Conservation (phyloP, 2,797 vertebrate species). For the Phataginus tetradactyla region DNA sequence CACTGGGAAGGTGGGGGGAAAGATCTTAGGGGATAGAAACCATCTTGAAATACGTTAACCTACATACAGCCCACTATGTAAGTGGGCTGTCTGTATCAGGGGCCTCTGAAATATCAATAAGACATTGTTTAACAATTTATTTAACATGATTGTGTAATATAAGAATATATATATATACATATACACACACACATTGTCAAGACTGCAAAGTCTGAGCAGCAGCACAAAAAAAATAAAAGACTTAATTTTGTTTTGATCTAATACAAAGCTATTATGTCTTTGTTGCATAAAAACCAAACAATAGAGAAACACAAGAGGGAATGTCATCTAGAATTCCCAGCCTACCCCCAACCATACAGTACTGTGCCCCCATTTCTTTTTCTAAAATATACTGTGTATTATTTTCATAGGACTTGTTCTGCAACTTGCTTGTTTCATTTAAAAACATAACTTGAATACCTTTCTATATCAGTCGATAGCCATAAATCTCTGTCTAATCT, state of each 20-base stretch:
- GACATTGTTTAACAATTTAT: neutral
- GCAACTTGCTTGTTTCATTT: constrained; percentile 5
- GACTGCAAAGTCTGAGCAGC: neutral
- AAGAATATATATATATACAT: too few species aligned
- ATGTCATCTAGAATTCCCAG: neutral
- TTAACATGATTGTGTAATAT: too few species aligned
- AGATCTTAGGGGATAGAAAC: neutral
- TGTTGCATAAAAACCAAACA: neutral
- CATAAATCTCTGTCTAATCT: neutral
- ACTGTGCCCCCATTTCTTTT: neutral
- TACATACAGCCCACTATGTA: neutral
- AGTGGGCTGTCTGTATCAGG: too few species aligned
- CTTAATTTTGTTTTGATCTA: constrained; percentile 25
- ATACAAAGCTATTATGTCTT: neutral
- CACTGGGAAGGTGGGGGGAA: neutral
- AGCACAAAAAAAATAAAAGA: neutral
- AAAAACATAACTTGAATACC: neutral
- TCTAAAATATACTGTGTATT: neutral
- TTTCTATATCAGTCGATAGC: neutral
- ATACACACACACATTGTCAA: neutral
- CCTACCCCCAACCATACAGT: fast-evolving
- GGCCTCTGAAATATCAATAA: neutral
- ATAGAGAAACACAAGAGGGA: neutral
- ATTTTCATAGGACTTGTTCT: neutral
- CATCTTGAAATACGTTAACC: neutral